Conservation (phyloP, 2,797 vertebrate species). For the Lithobates pipiens region DNA sequence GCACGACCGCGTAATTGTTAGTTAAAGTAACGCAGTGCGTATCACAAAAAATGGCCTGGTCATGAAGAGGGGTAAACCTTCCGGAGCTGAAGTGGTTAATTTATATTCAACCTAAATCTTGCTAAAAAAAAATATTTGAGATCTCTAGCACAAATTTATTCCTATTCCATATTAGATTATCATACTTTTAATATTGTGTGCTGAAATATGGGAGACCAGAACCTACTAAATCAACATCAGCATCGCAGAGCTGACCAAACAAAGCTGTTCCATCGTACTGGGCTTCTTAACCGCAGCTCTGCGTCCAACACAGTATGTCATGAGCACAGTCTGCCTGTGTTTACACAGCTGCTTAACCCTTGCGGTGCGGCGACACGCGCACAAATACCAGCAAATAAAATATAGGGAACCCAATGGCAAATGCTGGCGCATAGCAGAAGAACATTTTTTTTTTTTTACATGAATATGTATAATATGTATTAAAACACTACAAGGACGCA, state of each 20-base stretch:
- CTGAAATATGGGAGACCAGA: neutral
- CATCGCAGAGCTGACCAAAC: constrained; percentile 7
- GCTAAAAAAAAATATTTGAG: neutral
- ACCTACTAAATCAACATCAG: constrained; percentile 1
- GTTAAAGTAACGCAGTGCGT: too few species aligned
- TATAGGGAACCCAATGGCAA: too few species aligned
- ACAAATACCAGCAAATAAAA: too few species aligned
- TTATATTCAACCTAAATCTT: neutral
- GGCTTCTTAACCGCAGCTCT: constrained; percentile 12
- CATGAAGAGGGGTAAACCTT: too few species aligned
- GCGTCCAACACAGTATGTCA: neutral
- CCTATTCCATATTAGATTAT: neutral
- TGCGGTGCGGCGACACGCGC: neutral
- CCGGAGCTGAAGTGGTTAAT: too few species aligned
- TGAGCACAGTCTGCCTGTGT: neutral
- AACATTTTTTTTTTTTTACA: too few species aligned
- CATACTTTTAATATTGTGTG: neutral
- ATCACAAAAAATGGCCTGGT: too few species aligned
- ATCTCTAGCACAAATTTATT: neutral
- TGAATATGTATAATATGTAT: too few species aligned
- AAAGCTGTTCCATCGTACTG: neutral
- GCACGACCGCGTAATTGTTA: too few species aligned
- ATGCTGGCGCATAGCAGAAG: too few species aligned
- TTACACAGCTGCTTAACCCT: constrained; percentile 45
- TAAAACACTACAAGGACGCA: too few species aligned